Percentiles rank a stretch among this genome's conserved stretches.
phyloP scores from a whole-genome alignment of 2,888 invertebrate genomes.

The Morpho deidamia region DNA sequence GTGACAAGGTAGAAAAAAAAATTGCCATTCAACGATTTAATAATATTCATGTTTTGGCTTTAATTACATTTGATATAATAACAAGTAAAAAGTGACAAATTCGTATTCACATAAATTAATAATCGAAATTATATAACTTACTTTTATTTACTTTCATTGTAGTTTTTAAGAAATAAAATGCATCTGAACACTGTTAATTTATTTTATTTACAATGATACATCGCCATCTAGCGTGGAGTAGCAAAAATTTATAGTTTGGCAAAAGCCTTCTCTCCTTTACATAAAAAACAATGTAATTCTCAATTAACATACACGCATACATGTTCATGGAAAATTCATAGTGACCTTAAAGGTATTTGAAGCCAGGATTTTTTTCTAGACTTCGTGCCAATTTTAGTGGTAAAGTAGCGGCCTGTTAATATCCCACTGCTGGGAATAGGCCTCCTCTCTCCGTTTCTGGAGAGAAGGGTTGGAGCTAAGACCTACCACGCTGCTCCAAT shows the following conservation, averaged over 20 bases:
- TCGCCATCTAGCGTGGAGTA: constrained; percentile 47
- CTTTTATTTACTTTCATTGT: constrained; percentile 17
- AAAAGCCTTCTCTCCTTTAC: not conserved
- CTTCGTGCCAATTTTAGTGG: too few species aligned
- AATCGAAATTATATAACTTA: constrained; percentile 7
- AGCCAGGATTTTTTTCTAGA: too few species aligned
- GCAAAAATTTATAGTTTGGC: constrained; percentile 13
- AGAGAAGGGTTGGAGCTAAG: too few species aligned
- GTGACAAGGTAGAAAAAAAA: too few species aligned
- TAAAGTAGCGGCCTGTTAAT: too few species aligned
- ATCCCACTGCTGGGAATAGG: too few species aligned
- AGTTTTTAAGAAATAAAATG: constrained; percentile 27
- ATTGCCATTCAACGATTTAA: too few species aligned
- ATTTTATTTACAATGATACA: constrained; percentile 3
- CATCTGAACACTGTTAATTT: constrained; percentile 15
- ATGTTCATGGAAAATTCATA: too few species aligned
- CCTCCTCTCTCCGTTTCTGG: too few species aligned
- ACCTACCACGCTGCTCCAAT: too few species aligned
- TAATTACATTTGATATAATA: not conserved
- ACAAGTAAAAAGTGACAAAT: constrained; percentile 10
- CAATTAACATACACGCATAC: too few species aligned
- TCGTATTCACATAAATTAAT: constrained; percentile 8
- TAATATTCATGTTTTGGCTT: not conserved
- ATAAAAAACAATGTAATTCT: not conserved
- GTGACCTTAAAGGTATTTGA: too few species aligned